Base-by-base conservation (phyloP, 2,888 invertebrate species). In the Mythimna loreyi region DNA sequence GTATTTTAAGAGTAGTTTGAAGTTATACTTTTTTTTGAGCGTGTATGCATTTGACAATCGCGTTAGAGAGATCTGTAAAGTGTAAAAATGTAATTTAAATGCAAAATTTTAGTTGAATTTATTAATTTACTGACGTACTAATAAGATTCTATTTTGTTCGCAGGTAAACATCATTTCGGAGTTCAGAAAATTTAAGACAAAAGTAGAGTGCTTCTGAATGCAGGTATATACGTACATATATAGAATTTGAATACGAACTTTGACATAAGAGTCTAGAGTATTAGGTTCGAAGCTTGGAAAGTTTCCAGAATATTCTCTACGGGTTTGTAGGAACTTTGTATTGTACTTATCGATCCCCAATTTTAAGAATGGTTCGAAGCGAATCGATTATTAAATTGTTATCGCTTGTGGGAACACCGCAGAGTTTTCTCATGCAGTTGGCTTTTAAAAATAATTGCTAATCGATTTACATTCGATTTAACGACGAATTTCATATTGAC, bases 281-380 rank as follows among this genome's bases (percentile, higher is more conserved):
- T 88, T 86, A 65, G 25, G 40, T 49, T 86, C 85, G 80, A 74
- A 83, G 82, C 85, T 90, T 91, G 89, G 90, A 87, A 80, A 81
- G 75, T 74, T 86, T 87, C 90, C 90, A 91, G 85, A 83, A 83
- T 49, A 21, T 66, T 59, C 57, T 70, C 60, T 56, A 58, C 63
- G 53, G 63, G 64, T 59, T 72, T 71, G 45, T 70, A 53, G 3
- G 52, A 58, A 82, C 77, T 84, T 77, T 77, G 74, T 70, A 70
- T 72, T 68, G 75, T 75, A 50, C 25, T 50, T 50, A 9, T 80
- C 72, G 67, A 75, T 59, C 70, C 64, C 50, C 57, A 67, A 73
- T 72, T 63, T 63, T 53, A 76, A 43, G 66, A 83, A 80, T 72
- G 57, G 65, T 74, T 78, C 61, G 70, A 65, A 66, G 57, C 71